phyloP scores from a whole-genome alignment of 2,888 invertebrate species.

The Thumatha senex region DNA sequence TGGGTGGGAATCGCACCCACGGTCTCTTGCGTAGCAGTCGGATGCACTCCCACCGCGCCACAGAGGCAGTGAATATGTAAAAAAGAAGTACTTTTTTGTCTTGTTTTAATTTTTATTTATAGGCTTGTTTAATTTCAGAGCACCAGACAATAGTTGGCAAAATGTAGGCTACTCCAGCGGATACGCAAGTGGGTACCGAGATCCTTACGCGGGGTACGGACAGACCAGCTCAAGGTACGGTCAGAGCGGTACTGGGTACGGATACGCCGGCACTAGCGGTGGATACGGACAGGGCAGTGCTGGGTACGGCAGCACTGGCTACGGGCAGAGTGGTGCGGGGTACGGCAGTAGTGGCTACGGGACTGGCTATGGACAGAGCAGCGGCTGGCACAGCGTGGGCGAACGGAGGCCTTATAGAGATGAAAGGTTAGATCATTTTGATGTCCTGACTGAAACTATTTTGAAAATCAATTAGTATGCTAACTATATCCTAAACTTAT shows the following conservation, averaged over 20 bases:
- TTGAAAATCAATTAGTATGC: too few species aligned
- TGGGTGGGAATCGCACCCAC: too few species aligned
- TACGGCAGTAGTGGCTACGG: slow-evolving; percentile 25
- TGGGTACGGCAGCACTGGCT: slow-evolving; percentile 32
- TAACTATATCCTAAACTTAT: too few species aligned
- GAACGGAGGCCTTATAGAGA: slow-evolving; percentile 74
- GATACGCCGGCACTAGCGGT: not conserved
- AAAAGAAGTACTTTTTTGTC: too few species aligned
- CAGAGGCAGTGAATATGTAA: too few species aligned
- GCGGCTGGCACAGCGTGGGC: slow-evolving; percentile 71
- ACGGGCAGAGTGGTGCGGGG: slow-evolving; percentile 13
- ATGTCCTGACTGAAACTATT: too few species aligned
- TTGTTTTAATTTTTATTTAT: not conserved
- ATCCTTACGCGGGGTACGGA: slow-evolving; percentile 24
- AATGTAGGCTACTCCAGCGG: slow-evolving; percentile 37
- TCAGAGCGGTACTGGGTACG: not conserved
- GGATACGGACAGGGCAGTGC: slow-evolving; percentile 1
- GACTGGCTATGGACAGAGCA: slow-evolving; percentile 44
- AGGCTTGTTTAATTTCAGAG: slow-evolving; percentile 44
- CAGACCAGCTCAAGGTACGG: not conserved
- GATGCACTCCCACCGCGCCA: too few species aligned
- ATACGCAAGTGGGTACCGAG: slow-evolving; percentile 35
- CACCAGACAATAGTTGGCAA: slow-evolving; percentile 64
- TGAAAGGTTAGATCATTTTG: slow-evolving; percentile 54
- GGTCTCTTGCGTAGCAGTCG: too few species aligned